Conservation (phyloP, 2,797 vertebrate species). For the Lindbergichthys nudifrons region DNA sequence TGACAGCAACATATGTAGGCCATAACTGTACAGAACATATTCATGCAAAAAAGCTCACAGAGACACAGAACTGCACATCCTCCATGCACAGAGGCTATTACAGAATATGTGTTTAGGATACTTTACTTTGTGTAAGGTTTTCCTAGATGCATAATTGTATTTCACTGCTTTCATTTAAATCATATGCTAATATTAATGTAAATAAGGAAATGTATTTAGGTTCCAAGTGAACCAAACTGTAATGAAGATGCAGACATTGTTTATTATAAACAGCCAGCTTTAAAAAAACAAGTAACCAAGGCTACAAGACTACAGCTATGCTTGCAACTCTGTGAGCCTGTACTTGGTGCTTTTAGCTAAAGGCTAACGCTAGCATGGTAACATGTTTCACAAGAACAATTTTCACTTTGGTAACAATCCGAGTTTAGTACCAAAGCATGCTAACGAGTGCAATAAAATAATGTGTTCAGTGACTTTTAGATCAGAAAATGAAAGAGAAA, state of each 20-base stretch:
- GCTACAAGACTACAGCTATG: background rate
- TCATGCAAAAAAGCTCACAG: conserved; percentile 10
- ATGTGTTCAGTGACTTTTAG: background rate
- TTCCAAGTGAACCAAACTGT: background rate
- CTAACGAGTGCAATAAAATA: background rate
- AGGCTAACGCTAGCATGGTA: background rate
- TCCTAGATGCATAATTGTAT: background rate
- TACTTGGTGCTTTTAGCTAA: background rate
- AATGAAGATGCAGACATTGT: background rate
- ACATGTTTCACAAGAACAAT: background rate
- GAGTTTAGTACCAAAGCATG: background rate
- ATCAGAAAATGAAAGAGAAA: background rate
- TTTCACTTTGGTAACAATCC: background rate
- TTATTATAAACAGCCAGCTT: background rate
- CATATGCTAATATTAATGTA: background rate
- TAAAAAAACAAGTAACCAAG: background rate
- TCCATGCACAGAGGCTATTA: background rate
- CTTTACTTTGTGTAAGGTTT: background rate
- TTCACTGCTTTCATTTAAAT: background rate
- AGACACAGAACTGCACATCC: background rate
- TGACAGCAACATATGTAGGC: conserved; percentile 34
- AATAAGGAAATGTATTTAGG: background rate
- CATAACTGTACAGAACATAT: conserved; percentile 32
- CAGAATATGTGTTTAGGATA: background rate
- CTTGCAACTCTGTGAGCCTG: background rate